phyloP scores from a whole-genome alignment of 2,113 vertebrate species.

The Lagopus muta region DNA sequence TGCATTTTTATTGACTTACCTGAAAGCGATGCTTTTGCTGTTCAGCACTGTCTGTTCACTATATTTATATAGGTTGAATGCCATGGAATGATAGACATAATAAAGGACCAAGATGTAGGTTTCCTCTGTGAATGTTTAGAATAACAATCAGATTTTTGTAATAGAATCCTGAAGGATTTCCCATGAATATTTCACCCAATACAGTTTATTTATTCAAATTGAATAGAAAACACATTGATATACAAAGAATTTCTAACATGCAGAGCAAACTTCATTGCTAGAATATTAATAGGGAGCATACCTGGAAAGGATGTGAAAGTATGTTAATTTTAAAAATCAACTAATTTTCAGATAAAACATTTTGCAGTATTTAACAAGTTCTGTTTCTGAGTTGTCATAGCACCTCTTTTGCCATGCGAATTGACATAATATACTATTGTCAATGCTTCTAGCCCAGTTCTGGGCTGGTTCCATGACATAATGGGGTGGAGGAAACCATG shows the following conservation, averaged over 20 bases:
- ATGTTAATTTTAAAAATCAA: constrained; percentile 21
- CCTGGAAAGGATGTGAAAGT: neutral
- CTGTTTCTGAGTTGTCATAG: neutral
- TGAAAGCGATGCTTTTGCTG: neutral
- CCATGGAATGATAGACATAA: neutral
- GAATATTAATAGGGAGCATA: neutral
- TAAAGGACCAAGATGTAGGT: neutral
- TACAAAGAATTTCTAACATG: neutral
- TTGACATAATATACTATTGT: neutral
- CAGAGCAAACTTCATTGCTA: neutral
- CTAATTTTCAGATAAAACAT: neutral
- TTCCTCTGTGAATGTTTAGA: neutral
- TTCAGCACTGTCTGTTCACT: neutral
- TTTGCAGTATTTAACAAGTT: neutral
- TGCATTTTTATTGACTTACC: neutral
- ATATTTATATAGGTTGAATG: neutral
- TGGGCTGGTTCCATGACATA: too few relatives aligned
- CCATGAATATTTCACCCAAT: neutral
- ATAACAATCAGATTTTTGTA: neutral
- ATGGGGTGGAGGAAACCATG: too few relatives aligned
- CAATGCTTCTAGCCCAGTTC: too few relatives aligned
- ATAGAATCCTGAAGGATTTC: neutral
- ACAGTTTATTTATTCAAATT: constrained; percentile 11
- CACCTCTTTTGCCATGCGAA: neutral
- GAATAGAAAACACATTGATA: neutral